phyloP scores from a whole-genome alignment of 2,888 invertebrate genomes.

The Cosmia trapezina region DNA sequence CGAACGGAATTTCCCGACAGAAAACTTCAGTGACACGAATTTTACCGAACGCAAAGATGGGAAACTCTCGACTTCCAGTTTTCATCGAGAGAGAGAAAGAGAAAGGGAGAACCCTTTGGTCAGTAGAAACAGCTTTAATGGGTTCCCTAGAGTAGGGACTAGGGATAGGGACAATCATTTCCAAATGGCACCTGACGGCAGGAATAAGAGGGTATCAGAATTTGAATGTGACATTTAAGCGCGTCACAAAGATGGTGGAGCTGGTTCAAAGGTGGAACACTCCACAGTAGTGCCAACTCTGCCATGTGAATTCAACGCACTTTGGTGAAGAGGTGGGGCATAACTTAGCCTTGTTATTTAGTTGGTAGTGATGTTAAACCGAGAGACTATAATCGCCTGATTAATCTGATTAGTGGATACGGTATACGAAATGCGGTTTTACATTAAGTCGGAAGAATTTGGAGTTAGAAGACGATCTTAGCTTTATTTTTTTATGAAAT shows the following conservation, averaged over 20 bases:
- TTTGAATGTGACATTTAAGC: conserved; percentile 91
- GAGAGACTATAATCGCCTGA: conserved; percentile 23
- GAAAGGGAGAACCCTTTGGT: conserved; percentile 83
- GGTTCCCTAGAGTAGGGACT: conserved; percentile 85
- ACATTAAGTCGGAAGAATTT: conserved; percentile 11
- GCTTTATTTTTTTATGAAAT: conserved; percentile 25
- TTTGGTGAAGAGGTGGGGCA: conserved; percentile 38
- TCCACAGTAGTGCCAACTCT: conserved; percentile 5
- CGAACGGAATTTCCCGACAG: conserved; percentile 82
- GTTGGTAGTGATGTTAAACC: conserved; percentile 32
- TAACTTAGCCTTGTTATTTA: conserved; percentile 59
- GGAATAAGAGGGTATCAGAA: conserved; percentile 91
- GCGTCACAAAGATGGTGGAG: conserved; percentile 14
- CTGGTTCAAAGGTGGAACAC: conserved; percentile 16
- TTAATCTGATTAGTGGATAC: conserved; percentile 27
- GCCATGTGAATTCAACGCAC: not conserved
- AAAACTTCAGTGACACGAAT: conserved; percentile 80
- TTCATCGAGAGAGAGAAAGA: conserved; percentile 85
- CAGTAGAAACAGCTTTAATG: conserved; percentile 88
- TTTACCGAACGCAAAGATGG: conserved; percentile 85
- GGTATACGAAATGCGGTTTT: conserved; percentile 34
- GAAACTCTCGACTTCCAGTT: conserved; percentile 87
- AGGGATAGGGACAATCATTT: conserved; percentile 86
- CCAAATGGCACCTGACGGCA: conserved; percentile 86
- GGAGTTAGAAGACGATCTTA: conserved; percentile 1